A percentile compares a stretch with the other conserved stretches of the same genome.
phyloP scores from a whole-genome alignment of 2,888 invertebrate genomes.

The Cylindroiulus punctatus region DNA sequence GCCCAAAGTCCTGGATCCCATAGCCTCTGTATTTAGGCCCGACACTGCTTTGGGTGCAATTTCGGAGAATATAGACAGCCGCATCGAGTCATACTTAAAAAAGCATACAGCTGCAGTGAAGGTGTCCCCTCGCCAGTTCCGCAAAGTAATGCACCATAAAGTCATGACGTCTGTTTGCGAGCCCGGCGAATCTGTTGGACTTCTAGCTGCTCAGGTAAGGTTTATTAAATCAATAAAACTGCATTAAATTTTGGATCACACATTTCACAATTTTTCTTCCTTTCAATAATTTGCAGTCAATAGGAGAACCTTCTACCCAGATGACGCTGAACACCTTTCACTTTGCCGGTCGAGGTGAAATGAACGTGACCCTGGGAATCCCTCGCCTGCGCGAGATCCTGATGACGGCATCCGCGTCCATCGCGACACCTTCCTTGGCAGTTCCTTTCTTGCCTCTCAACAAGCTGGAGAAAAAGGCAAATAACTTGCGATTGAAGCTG shows the following conservation, averaged over 20 bases:
- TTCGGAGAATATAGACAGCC: conserved; percentile 79
- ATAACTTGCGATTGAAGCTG: conserved; percentile 76
- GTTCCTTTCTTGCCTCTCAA: conserved; percentile 76
- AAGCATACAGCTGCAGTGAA: not conserved
- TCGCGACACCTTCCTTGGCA: conserved; percentile 96
- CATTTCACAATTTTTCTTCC: conserved; percentile 49
- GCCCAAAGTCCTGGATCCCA: conserved; percentile 27
- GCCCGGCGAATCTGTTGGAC: conserved; percentile 96
- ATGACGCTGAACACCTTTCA: conserved; percentile 99
- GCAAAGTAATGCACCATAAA: conserved; percentile 80
- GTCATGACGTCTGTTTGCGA: conserved; percentile 79
- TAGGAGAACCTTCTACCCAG: conserved; percentile 99
- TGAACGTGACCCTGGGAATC: conserved; percentile 99
- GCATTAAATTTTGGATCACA: not conserved
- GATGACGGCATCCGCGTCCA: conserved; percentile 91
- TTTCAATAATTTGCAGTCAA: conserved; percentile 71
- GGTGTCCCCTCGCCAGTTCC: conserved; percentile 67
- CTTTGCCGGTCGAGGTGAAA: conserved; percentile 99
- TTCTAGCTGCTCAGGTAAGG: conserved; percentile 87
- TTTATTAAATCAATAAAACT: not conserved
- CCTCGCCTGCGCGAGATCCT: conserved; percentile 95
- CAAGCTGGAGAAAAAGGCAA: conserved; percentile 72
- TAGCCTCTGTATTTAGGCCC: conserved; percentile 71
- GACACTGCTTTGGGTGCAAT: conserved; percentile 83
- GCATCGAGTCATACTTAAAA: conserved; percentile 73